These are phyloP conservation scores for Heliconius hermathena DNA, from an alignment of 1,140 invertebrate genomes.

Conservation along the genomic window DNA sequence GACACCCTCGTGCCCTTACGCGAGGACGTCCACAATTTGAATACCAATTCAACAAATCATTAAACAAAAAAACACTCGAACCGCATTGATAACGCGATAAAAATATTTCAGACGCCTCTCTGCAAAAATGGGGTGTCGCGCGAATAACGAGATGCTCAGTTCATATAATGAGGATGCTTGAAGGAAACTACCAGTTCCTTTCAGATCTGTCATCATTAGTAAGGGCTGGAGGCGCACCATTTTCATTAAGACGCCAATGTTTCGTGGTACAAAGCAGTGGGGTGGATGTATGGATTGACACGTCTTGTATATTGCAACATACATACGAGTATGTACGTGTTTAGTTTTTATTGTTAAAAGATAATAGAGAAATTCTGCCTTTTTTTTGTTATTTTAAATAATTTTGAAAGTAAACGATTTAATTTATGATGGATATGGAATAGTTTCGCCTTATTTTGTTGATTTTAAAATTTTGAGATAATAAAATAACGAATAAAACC, in stretches of 20 bases:
- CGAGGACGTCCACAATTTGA: too few relatives aligned
- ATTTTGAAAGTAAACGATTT: neutral
- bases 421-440: neutral
- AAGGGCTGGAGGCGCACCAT: constrained; percentile 58
- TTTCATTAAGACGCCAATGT: constrained; percentile 75
- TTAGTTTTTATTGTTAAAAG: constrained; percentile 22
- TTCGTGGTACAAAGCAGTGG: constrained; percentile 61
- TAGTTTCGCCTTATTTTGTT: neutral
- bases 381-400: neutral
- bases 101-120: constrained; percentile 31
- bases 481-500: too few relatives aligned
- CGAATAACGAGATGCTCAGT: constrained; percentile 67
- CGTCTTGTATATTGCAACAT: constrained; percentile 32
- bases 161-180: constrained; percentile 45
- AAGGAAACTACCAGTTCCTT: constrained; percentile 54
- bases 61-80: neutral
- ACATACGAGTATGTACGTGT: neutral
- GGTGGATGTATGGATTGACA: constrained; percentile 38
- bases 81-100: constrained; percentile 27
- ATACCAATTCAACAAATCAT: neutral
- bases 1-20: too few relatives aligned
- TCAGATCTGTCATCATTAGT: constrained; percentile 77
- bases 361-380: neutral
- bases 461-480: too few relatives aligned
- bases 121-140: constrained; percentile 31